Evolutionary conservation across 2,797 vertebrate species (phyloP), one percentile per base, ranked within the genome.

Genomic region (Chloroceryle amazona): DNA sequence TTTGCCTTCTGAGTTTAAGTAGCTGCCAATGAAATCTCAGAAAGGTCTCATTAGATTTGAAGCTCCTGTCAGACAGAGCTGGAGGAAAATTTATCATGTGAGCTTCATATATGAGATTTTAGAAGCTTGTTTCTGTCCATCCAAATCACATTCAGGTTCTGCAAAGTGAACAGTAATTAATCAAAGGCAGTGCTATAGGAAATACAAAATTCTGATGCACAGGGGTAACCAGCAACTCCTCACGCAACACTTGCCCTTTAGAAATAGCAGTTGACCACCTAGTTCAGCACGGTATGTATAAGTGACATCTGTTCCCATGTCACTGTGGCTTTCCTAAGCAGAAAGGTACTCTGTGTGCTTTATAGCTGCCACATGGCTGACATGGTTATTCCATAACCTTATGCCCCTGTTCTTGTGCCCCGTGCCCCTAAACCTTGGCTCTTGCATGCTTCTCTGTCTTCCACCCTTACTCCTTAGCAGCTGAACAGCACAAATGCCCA

Each of bases 401-500:
- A 92, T 13, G n/a, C 57, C 91, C 57, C 82, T 90, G 41, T 68
- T 96, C 42, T 82, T 95, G 87, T 31, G 6, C 68, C 86, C 83
- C 28, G 8, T 95, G 88, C 55, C 89, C 92, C 65, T 47, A 96
- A 96, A 90, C 78, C 75, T 95, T 91, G 73, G 35, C 44, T 96
- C 80, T 83, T 94, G n/a, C 62, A 13, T 95, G 66, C 76, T 94
- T 96, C 70, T 90, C 82, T 81, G 67, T 76, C 78, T 94, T 86
- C 83, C 58, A 73, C 67, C 55, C 91, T 49, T 76, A 89, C 68
- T 91, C 68, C 5, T 1, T 92, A 97, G 97, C 96, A 98, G 96
- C 97, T 98, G 97, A 98, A 90, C 86, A 20, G 86, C 89, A 96
- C 90, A 98, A 98, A 96, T 96, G 92, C 91, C 96, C 95, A 94